Evolutionary conservation across 2,888 invertebrate genomes (phyloP), one percentile per base, ranked within the genome.

Genomic region (Gastrophysa polygoni): DNA sequence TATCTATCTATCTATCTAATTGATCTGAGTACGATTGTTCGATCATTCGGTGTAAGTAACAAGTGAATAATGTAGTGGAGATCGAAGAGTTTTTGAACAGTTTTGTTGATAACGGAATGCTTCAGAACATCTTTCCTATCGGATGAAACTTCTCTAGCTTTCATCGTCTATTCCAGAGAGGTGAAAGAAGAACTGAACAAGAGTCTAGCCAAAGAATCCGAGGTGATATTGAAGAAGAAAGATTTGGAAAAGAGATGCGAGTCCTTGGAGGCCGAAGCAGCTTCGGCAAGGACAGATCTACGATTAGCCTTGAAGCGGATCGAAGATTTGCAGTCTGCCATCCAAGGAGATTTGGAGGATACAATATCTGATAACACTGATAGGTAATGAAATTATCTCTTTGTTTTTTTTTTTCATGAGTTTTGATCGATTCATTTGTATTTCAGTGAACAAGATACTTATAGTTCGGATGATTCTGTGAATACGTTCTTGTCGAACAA

Each of bases 301-400:
- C 86, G 95, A 56, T 84, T 96, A 57, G 96, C 97, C 3, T 86
- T 95, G 61, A 89, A 96, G 68, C 86, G 97, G 64, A 96, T 96
- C 71, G 90, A 95, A 49, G 96, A 96, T 77, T 83, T 98, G 67
- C 96, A 96, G 79, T 91, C 93, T 75, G 96, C 96, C 64, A 92
- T 97, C 79, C 94, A 95, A 70, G 95, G 92, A 0, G 93, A 93
- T 74, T 85, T 92, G 59, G 86, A 86, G 63, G 83, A 86, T 68
- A 89, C 89, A 72, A 89, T 87, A 68, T 87, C 88, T 1, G 88
- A 86, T 38, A 87, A 88, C 75, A 87, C 88, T 8, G 90, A 90
- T 73, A 89, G 89, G 88, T 88, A 74, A 73, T 65, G 66, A 11
- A 44, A 24, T 56, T 14, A 6, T 20, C 10, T 2, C 4, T 17